Evolutionary conservation across 1,140 invertebrate species (phyloP).

Genomic region (Meteorus sp.): DNA sequence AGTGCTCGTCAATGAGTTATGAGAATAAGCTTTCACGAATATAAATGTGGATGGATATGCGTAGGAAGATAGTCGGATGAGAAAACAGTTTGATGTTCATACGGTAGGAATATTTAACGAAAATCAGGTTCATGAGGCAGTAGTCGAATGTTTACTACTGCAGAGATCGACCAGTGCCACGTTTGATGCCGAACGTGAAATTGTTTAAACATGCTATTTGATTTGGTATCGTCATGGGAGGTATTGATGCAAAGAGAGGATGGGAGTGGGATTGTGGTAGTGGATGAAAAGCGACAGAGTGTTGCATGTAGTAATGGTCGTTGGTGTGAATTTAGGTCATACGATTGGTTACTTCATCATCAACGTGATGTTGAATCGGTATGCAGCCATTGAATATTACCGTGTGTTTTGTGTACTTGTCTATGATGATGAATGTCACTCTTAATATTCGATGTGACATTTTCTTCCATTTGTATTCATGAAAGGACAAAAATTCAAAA

Average conservation of each 20-base stretch:
- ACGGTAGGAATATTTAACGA: background rate
- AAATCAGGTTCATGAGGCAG: background rate
- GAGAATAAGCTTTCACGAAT: too few relatives aligned
- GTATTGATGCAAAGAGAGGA: slow-evolving; percentile 2
- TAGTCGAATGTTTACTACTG: slow-evolving; percentile 9
- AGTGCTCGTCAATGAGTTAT: too few relatives aligned
- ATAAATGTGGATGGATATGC: too few relatives aligned
- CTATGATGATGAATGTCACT: background rate
- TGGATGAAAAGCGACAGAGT: too few relatives aligned
- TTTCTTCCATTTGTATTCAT: too few relatives aligned
- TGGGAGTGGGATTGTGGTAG: background rate
- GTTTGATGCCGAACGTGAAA: slow-evolving; percentile 18
- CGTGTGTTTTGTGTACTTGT: background rate
- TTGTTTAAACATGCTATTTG: slow-evolving; percentile 23
- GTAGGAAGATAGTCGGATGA: too few relatives aligned
- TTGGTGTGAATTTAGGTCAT: slow-evolving; percentile 21
- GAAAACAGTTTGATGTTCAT: too few relatives aligned
- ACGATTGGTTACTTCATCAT: slow-evolving; percentile 16
- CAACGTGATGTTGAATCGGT: slow-evolving; percentile 5
- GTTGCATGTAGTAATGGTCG: background rate
- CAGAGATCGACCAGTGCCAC: background rate
- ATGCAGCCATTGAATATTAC: background rate
- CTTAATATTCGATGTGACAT: too few relatives aligned
- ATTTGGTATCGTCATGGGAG: too few relatives aligned
- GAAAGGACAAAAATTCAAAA: too few relatives aligned